Base-by-base conservation (phyloP, 2,113 vertebrate species). In the Microcebus lehilahytsara region DNA sequence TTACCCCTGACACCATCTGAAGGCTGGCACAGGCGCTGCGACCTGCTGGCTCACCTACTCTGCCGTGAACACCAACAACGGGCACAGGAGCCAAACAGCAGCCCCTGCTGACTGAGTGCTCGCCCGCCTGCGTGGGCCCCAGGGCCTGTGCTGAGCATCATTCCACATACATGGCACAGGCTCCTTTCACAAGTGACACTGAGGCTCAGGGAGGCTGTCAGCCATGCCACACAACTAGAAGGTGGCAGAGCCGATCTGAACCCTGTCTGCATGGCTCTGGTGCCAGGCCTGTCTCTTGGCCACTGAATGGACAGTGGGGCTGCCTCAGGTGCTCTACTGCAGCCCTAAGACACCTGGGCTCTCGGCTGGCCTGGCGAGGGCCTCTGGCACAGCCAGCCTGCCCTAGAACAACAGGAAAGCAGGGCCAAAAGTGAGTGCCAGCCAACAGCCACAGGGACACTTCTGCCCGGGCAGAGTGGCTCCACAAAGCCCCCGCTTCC, bases 1-100 rank as follows among this genome's bases (percentile, higher is more conserved):
- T 60, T 1, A 17, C 8, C 49, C n/a, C 67, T 58, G 53, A n/a
- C 46, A 14, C 85, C 19, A 46, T 0, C 56, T 58, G 20, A 78
- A 58, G 42, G 17, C 40, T 0, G 1, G 34, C 27, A 20, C 60
- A 22, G 37, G 30, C 6, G 0, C 30, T 2, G 2, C 16, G 11
- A 67, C 13, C 60, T 77, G 83, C 37, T 22, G 1, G 46, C 64
- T 58, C 51, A 71, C 22, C 23, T 46, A 3, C 19, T 64, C 8
- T 62, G 77, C 67, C 23, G 12, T 10, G 49, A 89, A 79, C 14
- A 25, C n/a, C 60, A 62, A 89, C 58, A 19, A 40, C 23, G 25
- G 69, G 64, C 92, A 49, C n/a, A 79, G 19, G 11, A 9, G 60
- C 49, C 2, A 25, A 51, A 58, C 5, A 13, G 60, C 42, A 34